Evolutionary conservation across 2,888 invertebrate genomes (phyloP).

Genomic region (Athalia circularis): DNA sequence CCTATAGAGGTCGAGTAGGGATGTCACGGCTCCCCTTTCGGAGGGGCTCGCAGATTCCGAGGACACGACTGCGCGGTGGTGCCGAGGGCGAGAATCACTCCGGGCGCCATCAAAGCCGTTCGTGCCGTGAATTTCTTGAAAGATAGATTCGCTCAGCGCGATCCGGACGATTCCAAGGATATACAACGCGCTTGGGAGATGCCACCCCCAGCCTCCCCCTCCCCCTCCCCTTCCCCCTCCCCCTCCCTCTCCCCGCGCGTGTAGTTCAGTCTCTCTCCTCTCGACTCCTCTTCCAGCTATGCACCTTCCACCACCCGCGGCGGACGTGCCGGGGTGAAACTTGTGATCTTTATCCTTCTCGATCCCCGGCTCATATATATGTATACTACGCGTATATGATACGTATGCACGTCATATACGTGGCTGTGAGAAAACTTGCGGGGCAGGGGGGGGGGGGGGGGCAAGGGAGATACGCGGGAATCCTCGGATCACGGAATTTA

Average conservation of each 20-base stretch:
- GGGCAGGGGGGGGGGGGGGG: too few relatives aligned
- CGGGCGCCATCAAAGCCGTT: slow-evolving; percentile 69
- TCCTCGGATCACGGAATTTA: slow-evolving; percentile 25
- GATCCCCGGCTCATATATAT: slow-evolving; percentile 36
- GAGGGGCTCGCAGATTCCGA: too few relatives aligned
- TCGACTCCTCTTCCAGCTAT: too few relatives aligned
- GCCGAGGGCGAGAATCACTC: slow-evolving; percentile 65
- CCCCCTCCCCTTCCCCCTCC: not conserved
- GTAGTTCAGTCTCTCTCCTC: too few relatives aligned
- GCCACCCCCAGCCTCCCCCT: not conserved
- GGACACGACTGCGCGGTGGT: slow-evolving; percentile 7
- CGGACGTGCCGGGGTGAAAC: slow-evolving; percentile 52
- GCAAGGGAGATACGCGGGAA: slow-evolving; percentile 17
- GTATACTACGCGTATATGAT: not conserved
- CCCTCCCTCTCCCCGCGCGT: too few relatives aligned
- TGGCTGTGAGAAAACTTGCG: not conserved
- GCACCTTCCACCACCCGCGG: not conserved
- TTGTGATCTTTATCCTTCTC: slow-evolving; percentile 60
- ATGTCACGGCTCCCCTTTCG: too few relatives aligned
- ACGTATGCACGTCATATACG: not conserved
- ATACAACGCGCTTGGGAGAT: slow-evolving; percentile 18
- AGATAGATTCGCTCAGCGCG: slow-evolving; percentile 62
- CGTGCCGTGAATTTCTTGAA: slow-evolving; percentile 67
- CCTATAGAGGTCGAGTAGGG: slow-evolving; percentile 4
- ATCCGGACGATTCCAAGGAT: not conserved